phyloP scores from a whole-genome alignment of 2,888 invertebrate species.

The Epistrophe eligans region DNA sequence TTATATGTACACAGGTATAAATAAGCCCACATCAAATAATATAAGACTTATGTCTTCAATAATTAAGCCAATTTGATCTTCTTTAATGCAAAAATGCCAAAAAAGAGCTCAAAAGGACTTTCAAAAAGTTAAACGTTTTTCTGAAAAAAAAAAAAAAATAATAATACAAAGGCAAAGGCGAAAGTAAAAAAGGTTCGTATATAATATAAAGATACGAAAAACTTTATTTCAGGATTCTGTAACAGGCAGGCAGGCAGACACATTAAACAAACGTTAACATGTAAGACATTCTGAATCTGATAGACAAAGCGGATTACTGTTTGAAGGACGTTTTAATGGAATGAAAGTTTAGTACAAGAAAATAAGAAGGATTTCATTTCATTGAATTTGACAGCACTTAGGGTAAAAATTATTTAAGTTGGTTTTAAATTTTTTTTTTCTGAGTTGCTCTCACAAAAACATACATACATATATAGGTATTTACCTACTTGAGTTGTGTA shows the following conservation, averaged over 20 bases:
- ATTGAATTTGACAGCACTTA: slow-evolving; percentile 27
- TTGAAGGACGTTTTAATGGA: slow-evolving; percentile 46
- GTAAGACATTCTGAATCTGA: slow-evolving; percentile 45
- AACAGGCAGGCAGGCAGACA: neutral
- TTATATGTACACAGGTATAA: neutral
- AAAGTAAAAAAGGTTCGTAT: neutral
- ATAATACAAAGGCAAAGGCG: neutral
- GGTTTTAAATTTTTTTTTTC: neutral
- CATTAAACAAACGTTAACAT: slow-evolving; percentile 22
- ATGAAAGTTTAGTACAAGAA: neutral
- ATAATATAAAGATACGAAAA: neutral
- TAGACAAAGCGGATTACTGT: slow-evolving; percentile 57
- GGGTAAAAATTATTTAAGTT: neutral
- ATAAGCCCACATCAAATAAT: neutral
- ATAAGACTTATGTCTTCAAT: slow-evolving; percentile 33
- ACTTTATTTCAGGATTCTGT: slow-evolving; percentile 8
- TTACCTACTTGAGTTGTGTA: neutral
- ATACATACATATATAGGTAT: too few species aligned
- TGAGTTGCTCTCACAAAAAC: neutral
- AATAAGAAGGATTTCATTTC: slow-evolving; percentile 13
- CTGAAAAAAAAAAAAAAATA: neutral
- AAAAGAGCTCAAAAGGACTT: slow-evolving; percentile 24
- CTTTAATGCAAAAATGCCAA: neutral
- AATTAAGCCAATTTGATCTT: slow-evolving; percentile 33
- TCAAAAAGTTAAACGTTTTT: slow-evolving; percentile 1